These are phyloP conservation scores for Callinectes sapidus DNA, from an alignment of 2,888 invertebrate genomes.

Conservation along the genomic window DNA sequence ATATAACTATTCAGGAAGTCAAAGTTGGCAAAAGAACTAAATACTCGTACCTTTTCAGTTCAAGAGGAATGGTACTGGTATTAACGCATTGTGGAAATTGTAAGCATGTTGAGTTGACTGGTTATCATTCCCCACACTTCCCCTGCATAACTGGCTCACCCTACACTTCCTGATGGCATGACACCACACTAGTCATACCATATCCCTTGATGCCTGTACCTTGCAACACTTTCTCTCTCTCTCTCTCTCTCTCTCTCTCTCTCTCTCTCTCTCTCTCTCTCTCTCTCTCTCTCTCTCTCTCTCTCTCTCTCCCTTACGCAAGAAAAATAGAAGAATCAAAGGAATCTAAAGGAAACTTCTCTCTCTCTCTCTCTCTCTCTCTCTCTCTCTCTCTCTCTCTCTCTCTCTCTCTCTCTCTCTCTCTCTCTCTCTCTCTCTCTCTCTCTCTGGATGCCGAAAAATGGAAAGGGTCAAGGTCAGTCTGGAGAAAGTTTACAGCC, in stretches of 20 bases:
- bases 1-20: background rate
- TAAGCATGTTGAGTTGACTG: background rate
- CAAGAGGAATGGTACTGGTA: background rate
- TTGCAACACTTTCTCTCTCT: background rate
- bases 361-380: too few species aligned
- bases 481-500: too few species aligned
- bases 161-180: background rate
- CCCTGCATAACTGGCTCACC: background rate
- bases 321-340: too few species aligned
- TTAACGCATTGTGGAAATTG: background rate
- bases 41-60: background rate
- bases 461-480: too few species aligned
- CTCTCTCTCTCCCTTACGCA: background rate
- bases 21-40: background rate
- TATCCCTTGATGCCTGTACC: background rate
- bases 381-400: too few species aligned
- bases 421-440: background rate
- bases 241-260: constrained; percentile 15
- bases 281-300: constrained; percentile 15
- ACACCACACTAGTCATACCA: background rate
- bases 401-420: background rate
- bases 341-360: too few species aligned
- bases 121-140: background rate
- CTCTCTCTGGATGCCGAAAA: background rate
- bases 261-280: too few species aligned